These are phyloP conservation scores for Venturia canescens DNA, from an alignment of 1,140 invertebrate genomes.

Conservation along the genomic window DNA sequence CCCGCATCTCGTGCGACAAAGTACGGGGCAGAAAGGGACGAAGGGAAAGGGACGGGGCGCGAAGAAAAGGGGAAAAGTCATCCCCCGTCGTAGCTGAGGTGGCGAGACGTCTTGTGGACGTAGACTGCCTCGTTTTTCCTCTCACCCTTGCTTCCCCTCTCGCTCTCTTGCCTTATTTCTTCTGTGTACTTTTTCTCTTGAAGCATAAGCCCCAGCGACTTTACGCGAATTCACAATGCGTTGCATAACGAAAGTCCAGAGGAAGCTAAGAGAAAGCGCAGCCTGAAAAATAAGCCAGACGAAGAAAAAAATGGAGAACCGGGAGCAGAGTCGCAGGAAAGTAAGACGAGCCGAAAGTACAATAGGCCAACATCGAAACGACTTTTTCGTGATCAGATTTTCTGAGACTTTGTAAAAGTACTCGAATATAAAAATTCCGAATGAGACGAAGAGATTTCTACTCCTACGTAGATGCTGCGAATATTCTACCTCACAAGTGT, in stretches of 20 bases:
- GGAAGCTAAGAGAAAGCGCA: neutral
- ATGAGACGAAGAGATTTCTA: constrained; percentile 47
- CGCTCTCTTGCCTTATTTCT: constrained; percentile 40
- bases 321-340: neutral
- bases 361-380: constrained; percentile 28
- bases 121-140: neutral
- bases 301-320: neutral
- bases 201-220: constrained; percentile 43
- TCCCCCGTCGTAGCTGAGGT: neutral
- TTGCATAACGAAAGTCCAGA: constrained; percentile 51
- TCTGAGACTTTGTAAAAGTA: neutral
- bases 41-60: neutral
- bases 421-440: constrained; percentile 31
- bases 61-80: constrained; percentile 13
- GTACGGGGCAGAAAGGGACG: neutral
- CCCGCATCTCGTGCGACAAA: constrained; percentile 57
- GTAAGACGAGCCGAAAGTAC: constrained; percentile 12
- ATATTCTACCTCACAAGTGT: too few relatives aligned
- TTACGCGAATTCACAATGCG: constrained; percentile 50
- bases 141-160: neutral
- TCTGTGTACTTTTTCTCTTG: constrained; percentile 51
- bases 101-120: constrained; percentile 11
- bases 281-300: neutral
- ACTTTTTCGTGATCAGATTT: constrained; percentile 32
- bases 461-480: too few relatives aligned